phyloP scores from a whole-genome alignment of 2,113 vertebrate genomes.

The Calidris pygmaea region DNA sequence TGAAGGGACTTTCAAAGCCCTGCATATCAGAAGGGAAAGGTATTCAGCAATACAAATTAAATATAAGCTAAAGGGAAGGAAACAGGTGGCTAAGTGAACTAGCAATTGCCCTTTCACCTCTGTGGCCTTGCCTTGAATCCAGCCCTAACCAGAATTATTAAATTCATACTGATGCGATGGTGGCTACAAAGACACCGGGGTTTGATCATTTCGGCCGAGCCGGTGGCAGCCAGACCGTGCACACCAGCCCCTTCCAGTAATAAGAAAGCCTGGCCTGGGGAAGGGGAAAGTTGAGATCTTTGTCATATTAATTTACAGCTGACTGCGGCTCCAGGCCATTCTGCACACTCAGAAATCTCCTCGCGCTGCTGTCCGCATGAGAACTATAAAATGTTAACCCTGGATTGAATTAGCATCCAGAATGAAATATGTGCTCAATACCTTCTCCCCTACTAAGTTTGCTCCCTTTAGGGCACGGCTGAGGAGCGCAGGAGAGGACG shows the following conservation, averaged over 20 bases:
- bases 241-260: neutral
- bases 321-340: neutral
- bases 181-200: neutral
- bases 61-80: conserved; percentile 24
- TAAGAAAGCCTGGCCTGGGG: neutral
- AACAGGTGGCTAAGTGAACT: conserved; percentile 62
- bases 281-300: neutral
- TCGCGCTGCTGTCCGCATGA: neutral
- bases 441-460: neutral
- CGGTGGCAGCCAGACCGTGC: neutral
- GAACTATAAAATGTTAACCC: neutral
- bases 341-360: neutral
- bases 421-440: neutral
- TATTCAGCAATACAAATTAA: conserved; percentile 24
- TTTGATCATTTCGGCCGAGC: neutral
- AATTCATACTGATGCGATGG: conserved; percentile 11
- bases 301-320: neutral
- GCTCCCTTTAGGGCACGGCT: neutral
- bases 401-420: conserved; percentile 48
- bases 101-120: conserved; percentile 49
- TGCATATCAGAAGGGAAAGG: neutral
- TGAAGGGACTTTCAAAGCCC: neutral
- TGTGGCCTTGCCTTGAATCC: neutral
- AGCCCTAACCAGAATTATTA: conserved; percentile 23
- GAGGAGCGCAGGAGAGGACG: neutral